A percentile compares a stretch with the other conserved stretches of the same genome.
phyloP scores from a whole-genome alignment of 2,888 invertebrate genomes.

The Drosophila anomelani region DNA sequence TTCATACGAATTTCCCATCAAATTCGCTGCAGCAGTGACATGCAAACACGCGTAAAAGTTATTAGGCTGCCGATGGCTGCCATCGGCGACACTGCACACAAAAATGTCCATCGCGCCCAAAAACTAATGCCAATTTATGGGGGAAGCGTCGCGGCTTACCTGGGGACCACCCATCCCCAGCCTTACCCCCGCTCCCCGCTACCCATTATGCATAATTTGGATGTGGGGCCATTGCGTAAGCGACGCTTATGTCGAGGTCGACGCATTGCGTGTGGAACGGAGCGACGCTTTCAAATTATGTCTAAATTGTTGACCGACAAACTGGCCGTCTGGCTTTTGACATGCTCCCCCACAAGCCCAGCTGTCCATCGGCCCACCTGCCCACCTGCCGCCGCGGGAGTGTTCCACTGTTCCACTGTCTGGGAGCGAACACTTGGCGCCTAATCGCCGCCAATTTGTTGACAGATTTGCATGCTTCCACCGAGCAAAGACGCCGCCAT shows the following conservation, averaged over 20 bases:
- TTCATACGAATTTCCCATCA: slow-evolving; percentile 53
- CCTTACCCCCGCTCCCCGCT: background rate
- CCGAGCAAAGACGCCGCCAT: slow-evolving; percentile 18
- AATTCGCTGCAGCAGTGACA: slow-evolving; percentile 63
- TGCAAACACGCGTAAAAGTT: slow-evolving; percentile 81
- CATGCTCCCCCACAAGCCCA: slow-evolving; percentile 1
- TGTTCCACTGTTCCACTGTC: slow-evolving; percentile 2
- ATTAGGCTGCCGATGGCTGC: slow-evolving; percentile 63
- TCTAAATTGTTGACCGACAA: slow-evolving; percentile 62
- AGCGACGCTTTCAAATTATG: slow-evolving; percentile 69
- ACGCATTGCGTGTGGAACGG: slow-evolving; percentile 41
- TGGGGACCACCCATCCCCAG: background rate
- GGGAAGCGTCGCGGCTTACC: slow-evolving; percentile 33
- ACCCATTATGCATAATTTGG: slow-evolving; percentile 70
- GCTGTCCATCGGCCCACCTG: background rate
- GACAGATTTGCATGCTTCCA: slow-evolving; percentile 66
- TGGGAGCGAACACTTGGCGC: slow-evolving; percentile 28
- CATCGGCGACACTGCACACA: slow-evolving; percentile 62
- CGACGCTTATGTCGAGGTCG: slow-evolving; percentile 35
- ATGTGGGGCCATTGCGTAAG: slow-evolving; percentile 71
- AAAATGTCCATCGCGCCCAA: slow-evolving; percentile 34
- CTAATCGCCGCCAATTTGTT: slow-evolving; percentile 74
- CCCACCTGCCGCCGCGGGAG: slow-evolving; percentile 5
- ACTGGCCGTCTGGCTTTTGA: slow-evolving; percentile 31
- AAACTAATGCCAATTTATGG: slow-evolving; percentile 78